Conservation (phyloP, 2,113 vertebrate species). For the Ahaetulla prasina region DNA sequence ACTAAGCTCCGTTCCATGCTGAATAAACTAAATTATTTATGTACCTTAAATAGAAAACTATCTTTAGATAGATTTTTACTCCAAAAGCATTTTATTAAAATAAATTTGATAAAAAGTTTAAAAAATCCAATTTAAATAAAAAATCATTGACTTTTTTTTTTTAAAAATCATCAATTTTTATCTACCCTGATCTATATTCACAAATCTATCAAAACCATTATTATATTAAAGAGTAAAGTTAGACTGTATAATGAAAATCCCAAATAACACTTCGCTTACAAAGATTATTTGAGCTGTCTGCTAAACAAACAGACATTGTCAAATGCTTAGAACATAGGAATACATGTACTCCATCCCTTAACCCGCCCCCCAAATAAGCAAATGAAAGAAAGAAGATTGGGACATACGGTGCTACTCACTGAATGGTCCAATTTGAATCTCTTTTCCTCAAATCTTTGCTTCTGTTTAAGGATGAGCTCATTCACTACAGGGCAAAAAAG, state of each 20-base stretch:
- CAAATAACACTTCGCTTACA: background rate
- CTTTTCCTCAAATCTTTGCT: slow-evolving; percentile 95
- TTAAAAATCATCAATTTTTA: too few species aligned
- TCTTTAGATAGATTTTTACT: too few species aligned
- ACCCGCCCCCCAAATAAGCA: slow-evolving; percentile 9
- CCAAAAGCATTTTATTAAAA: too few species aligned
- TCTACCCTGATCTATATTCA: background rate
- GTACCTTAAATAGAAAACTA: too few species aligned
- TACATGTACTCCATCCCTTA: background rate
- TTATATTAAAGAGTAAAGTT: background rate
- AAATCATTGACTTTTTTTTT: too few species aligned
- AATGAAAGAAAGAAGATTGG: slow-evolving; percentile 70
- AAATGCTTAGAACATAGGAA: background rate
- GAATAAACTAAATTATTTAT: too few species aligned
- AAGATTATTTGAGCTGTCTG: background rate
- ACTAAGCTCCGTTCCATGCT: too few species aligned
- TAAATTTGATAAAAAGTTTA: too few species aligned
- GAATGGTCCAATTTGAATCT: slow-evolving; percentile 96
- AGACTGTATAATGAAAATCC: background rate
- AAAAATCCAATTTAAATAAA: too few species aligned
- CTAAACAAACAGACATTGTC: background rate
- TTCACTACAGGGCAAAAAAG: slow-evolving; percentile 78
- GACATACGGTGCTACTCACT: slow-evolving; percentile 90
- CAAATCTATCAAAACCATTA: background rate
- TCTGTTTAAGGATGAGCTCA: slow-evolving; percentile 98